phyloP scores from a whole-genome alignment of 2,113 vertebrate species.

The Epinephelus lanceolatus region DNA sequence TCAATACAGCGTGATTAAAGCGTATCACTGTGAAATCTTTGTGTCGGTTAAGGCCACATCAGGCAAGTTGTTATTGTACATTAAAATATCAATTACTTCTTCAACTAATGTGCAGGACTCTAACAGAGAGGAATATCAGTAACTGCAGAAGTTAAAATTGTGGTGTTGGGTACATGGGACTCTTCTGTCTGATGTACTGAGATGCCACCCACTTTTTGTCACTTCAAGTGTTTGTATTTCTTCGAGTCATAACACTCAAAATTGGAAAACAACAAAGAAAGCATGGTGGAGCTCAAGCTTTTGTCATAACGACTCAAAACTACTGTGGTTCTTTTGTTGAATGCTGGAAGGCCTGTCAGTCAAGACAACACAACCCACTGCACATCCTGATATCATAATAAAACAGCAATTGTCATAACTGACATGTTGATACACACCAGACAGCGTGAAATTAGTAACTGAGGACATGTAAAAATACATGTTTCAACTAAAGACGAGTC shows the following conservation, averaged over 20 bases:
- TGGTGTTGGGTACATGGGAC: not conserved
- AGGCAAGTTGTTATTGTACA: not conserved
- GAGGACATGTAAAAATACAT: not conserved
- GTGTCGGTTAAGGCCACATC: constrained; percentile 8
- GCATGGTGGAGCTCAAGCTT: not conserved
- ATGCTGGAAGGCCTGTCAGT: not conserved
- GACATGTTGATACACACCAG: not conserved
- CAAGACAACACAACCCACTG: not conserved
- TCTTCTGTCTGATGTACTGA: not conserved
- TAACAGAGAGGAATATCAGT: not conserved
- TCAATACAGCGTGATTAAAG: constrained; percentile 21
- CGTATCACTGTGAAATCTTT: constrained; percentile 20
- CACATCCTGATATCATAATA: not conserved
- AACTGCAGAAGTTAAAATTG: not conserved
- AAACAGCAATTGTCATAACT: not conserved
- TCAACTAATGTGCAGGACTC: not conserved
- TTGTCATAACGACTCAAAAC: not conserved
- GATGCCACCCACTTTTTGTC: not conserved
- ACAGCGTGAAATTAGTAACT: not conserved
- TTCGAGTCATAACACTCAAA: not conserved
- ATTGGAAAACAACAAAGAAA: not conserved
- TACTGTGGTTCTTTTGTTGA: not conserved
- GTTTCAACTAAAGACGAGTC: too few relatives aligned
- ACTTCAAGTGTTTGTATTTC: too few relatives aligned
- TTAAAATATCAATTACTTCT: constrained; percentile 15